Evolutionary conservation across 2,888 invertebrate species (phyloP).

Genomic region (Encarsia formosa): DNA sequence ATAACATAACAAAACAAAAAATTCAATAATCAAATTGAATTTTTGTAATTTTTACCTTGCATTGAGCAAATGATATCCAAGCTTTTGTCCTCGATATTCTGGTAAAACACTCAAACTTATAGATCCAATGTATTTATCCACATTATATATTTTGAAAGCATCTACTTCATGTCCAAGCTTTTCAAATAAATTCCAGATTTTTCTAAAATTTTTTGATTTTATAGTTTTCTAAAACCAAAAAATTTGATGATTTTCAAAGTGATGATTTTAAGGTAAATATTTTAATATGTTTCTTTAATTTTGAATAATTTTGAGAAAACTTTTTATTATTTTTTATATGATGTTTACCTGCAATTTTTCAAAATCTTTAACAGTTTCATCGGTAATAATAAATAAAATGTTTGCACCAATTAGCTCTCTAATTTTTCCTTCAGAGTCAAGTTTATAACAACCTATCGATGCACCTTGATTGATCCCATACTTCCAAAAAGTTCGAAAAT

Average conservation of each 20-base stretch:
- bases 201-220: slow-evolving; percentile 14
- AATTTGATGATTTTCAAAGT: background rate
- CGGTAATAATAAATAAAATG: slow-evolving; percentile 28
- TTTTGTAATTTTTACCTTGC: slow-evolving; percentile 33
- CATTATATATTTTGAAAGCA: slow-evolving; percentile 30
- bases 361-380: slow-evolving; percentile 1
- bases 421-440: slow-evolving; percentile 39
- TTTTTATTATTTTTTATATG: background rate
- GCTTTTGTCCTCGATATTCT: slow-evolving; percentile 43
- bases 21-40: too few species aligned
- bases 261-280: background rate
- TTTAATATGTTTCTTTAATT: background rate
- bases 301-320: background rate
- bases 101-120: slow-evolving; percentile 44
- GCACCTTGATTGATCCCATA: slow-evolving; percentile 37
- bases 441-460: slow-evolving; percentile 42
- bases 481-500: slow-evolving; percentile 34
- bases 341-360: background rate
- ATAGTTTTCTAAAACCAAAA: slow-evolving; percentile 8
- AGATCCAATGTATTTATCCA: slow-evolving; percentile 41
- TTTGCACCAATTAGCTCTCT: slow-evolving; percentile 46
- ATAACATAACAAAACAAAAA: too few species aligned
- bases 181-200: slow-evolving; percentile 15
- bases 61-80: slow-evolving; percentile 36
- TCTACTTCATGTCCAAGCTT: slow-evolving; percentile 10